Conservation (phyloP, 1,140 invertebrate species). For the Paraescarpia echinospica region DNA sequence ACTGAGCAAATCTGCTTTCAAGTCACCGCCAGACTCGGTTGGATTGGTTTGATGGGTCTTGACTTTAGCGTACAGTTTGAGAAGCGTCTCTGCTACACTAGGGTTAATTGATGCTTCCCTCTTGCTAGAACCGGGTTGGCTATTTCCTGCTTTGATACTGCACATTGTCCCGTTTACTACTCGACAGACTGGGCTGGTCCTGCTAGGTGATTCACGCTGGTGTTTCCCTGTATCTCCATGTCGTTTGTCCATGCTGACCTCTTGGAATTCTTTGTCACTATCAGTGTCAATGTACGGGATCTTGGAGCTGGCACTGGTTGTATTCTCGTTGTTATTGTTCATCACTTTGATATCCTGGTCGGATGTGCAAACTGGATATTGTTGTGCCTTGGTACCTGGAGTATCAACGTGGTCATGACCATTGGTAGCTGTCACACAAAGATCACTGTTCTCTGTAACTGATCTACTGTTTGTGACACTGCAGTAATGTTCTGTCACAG, state of each 20-base stretch:
- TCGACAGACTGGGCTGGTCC: not conserved
- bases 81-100: not conserved
- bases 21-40: not conserved
- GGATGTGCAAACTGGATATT: not conserved
- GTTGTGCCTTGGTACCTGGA: not conserved
- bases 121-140: not conserved
- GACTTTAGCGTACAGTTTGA: not conserved
- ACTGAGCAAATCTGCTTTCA: not conserved
- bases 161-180: not conserved
- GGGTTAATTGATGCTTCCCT: not conserved
- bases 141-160: not conserved
- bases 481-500: too few relatives aligned
- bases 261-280: not conserved
- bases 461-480: too few relatives aligned
- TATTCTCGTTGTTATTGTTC: not conserved
- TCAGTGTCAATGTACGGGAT: not conserved
- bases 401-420: not conserved
- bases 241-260: not conserved
- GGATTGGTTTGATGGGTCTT: not conserved
- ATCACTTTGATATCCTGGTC: not conserved
- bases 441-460: too few relatives aligned
- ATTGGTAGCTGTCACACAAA: not conserved
- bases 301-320: not conserved
- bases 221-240: not conserved
- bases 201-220: not conserved